Base-by-base conservation (phyloP, 2,888 invertebrate species). In the Blomia tropicalis region DNA sequence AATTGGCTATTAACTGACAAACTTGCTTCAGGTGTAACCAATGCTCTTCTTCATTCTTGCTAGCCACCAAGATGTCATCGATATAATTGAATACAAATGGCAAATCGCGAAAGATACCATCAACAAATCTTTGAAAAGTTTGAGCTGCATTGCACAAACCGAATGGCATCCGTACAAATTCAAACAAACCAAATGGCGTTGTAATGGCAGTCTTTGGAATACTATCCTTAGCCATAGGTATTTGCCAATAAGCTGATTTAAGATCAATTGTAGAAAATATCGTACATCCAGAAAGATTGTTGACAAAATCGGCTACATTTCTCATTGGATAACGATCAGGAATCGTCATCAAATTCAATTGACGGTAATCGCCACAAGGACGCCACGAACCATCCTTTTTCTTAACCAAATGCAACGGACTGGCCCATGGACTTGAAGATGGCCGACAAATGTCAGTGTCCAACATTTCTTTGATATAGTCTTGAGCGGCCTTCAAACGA, bases 361-460 rank as follows among this genome's bases (percentile, higher is more conserved):
- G 23, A 0, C 74, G 65, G 63, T 74, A 76, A 66, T 70, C 73
- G 3, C 74, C 75, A 62, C 74, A 76, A 68, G 69, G 71, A 65
- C 71, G 71, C 61, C 56, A 64, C 4, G 54, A 30, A 0, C 58
- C 58, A 1, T n/a, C 19, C 17, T 7, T 7, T 30, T 58, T 62
- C 2, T 11, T 2, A 1, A 65, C 62, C 36, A 65, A 36, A 43
- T 64, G 56, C n/a, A 54, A 5, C 4, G 22, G 25, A 25, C 17
- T n/a, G 22, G 54, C 29, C 4, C n/a, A 54, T 27, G 22, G 54
- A 7, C 7, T 7, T 14, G 54, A 25, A 5, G 54, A 5, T n/a
- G n/a, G n/a, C 17, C 36, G 36, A 5, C 4, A 5, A 19, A 54
- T 54, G 11, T 19, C 25, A 4, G 4, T 4, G 5, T 54, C n/a